These are phyloP conservation scores for Muntiacus reevesi DNA, from an alignment of 2,113 vertebrate genomes.

Conservation along the genomic window DNA sequence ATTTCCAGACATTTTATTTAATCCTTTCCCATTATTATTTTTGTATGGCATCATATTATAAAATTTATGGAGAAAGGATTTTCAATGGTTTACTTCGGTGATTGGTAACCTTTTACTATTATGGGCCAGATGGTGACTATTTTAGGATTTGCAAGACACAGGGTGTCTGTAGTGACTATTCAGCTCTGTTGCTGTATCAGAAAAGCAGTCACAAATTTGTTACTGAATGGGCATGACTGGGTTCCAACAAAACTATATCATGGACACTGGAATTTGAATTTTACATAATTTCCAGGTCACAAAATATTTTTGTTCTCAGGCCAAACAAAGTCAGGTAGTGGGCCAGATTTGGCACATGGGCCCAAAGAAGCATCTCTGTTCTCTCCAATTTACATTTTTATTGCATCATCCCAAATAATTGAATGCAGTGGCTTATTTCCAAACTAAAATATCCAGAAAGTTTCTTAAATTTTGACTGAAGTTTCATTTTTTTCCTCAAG, in stretches of 20 bases:
- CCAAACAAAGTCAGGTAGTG: background rate
- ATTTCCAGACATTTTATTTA: background rate
- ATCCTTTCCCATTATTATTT: constrained; percentile 11
- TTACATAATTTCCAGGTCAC: background rate
- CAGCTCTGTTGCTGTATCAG: background rate
- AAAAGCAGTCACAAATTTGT: background rate
- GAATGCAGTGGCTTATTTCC: background rate
- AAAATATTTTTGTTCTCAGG: background rate
- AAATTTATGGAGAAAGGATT: background rate
- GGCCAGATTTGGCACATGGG: background rate
- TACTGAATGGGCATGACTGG: background rate
- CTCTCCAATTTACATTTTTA: constrained; percentile 2
- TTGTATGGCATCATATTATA: background rate
- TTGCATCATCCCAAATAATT: background rate
- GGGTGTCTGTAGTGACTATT: background rate
- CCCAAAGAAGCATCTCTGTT: background rate
- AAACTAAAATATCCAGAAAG: constrained; percentile 9
- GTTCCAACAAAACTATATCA: background rate
- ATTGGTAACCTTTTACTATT: background rate
- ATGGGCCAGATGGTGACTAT: background rate
- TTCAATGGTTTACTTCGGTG: background rate
- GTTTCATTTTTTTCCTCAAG: background rate
- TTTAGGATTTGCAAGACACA: background rate
- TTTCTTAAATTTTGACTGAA: background rate
- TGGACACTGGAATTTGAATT: background rate